Base-by-base conservation (phyloP, 2,113 vertebrate genomes). In the Poeciliopsis prolifica region DNA sequence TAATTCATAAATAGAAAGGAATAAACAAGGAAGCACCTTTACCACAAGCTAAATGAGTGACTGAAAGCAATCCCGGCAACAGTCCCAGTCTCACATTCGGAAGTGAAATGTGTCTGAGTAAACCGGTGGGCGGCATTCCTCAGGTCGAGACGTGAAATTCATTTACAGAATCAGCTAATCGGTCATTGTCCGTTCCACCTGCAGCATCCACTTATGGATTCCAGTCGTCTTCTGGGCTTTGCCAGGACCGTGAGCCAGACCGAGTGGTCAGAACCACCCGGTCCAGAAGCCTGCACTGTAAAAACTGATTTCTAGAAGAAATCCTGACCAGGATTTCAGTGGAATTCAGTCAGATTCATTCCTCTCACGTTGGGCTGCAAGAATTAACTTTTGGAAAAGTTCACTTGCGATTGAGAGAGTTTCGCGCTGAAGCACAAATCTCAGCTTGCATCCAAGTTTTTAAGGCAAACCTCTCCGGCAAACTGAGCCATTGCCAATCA, bases 131-230 rank as follows among this genome's bases (percentile, higher is more conserved):
- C 24, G 8, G 51, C 10, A n/a, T 58, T 31, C 62, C 78, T 83
- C 80, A 67, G 84, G 78, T 87, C 87, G 82, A 85, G 86, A 79
- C 74, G 86, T 60, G 8, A 76, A 86, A 83, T 90, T 86, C 79
- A 87, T 87, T 82, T 83, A 68, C 74, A 58, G 81, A 80, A 80
- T 87, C 80, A 72, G 61, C 13, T 10, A 51, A 63, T 60, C 72
- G 82, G 79, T 82, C 73, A 77, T 76, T 64, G 65, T 58, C 51
- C 0, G 22, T 9, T 54, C 19, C 48, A 54, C 22, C 48, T 54
- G 51, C 51, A 54, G 51, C 51, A 22, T 54, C 51, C 17, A 19
- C 7, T 9, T 58, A 58, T n/a, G 9, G 51, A n/a, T 3, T 8
- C 22, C 51, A 24, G 51, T 24, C 22, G 10, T 10, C n/a, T 58